These are phyloP conservation scores for Actinemys pallida DNA, from an alignment of 2,113 vertebrate species.

Conservation along the genomic window DNA sequence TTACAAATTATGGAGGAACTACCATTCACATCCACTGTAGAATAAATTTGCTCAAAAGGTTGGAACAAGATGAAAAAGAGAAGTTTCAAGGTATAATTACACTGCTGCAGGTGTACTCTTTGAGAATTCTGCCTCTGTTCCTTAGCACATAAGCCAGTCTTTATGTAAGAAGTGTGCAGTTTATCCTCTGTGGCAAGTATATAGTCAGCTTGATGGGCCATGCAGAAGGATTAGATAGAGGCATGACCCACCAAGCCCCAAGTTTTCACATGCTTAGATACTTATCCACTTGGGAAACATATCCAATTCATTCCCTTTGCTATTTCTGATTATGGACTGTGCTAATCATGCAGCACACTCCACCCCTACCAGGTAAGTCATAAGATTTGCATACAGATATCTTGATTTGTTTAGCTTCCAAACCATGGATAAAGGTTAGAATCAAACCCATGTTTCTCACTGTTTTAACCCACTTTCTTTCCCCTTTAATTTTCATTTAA, in stretches of 20 bases:
- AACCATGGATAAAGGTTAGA: neutral
- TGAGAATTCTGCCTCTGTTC: slow-evolving; percentile 12
- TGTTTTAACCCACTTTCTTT: neutral
- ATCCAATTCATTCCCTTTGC: neutral
- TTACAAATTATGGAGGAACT: neutral
- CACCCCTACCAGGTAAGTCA: neutral
- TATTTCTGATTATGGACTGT: neutral
- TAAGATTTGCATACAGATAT: neutral
- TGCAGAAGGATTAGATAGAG: neutral
- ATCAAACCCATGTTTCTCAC: neutral
- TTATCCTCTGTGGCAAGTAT: neutral
- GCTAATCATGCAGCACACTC: neutral
- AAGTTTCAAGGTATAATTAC: neutral
- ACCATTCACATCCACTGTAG: slow-evolving; percentile 5
- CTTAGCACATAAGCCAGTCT: neutral
- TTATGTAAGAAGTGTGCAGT: neutral
- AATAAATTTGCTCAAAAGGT: slow-evolving; percentile 20
- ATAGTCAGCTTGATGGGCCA: neutral
- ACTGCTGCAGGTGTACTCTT: neutral
- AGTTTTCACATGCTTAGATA: neutral
- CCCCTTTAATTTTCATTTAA: neutral
- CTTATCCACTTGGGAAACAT: neutral
- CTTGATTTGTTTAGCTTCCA: neutral
- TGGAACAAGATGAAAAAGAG: slow-evolving; percentile 9
- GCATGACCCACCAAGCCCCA: neutral